Conservation (phyloP, 2,888 invertebrate species). For the Leptarthrus brevirostris region DNA sequence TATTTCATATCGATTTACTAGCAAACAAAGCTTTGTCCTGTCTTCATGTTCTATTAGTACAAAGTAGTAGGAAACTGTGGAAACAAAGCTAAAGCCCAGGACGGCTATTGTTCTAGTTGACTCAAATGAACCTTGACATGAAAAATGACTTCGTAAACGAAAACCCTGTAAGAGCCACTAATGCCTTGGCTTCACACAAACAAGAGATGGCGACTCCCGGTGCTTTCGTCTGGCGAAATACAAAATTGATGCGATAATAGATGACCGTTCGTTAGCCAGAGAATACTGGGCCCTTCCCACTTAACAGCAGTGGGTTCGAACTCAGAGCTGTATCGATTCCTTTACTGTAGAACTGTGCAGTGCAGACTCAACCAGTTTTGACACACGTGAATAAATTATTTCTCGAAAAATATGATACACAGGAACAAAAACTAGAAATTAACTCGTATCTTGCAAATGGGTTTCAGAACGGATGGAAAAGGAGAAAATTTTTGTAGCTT, state of each 20-base stretch:
- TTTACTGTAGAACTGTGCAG: not conserved
- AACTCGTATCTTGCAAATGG: not conserved
- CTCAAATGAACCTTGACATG: constrained; percentile 56
- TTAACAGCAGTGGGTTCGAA: not conserved
- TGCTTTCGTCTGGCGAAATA: constrained; percentile 42
- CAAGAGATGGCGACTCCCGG: constrained; percentile 22
- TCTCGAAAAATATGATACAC: not conserved
- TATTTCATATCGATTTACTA: constrained; percentile 53
- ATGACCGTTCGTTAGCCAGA: constrained; percentile 40
- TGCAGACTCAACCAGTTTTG: not conserved
- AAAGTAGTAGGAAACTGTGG: constrained; percentile 19
- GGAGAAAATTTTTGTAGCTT: no score
- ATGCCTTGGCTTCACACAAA: constrained; percentile 42
- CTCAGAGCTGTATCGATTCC: constrained; percentile 6
- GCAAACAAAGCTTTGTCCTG: constrained; percentile 52
- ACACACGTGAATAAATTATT: constrained; percentile 11
- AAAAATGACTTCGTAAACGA: constrained; percentile 56
- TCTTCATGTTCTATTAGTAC: constrained; percentile 27
- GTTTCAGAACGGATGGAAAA: not conserved
- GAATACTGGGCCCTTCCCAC: constrained; percentile 5
- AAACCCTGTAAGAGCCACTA: constrained; percentile 52
- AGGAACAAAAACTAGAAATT: not conserved
- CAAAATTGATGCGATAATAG: constrained; percentile 49
- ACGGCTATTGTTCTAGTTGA: constrained; percentile 55
- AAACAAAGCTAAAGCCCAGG: constrained; percentile 54